Evolutionary conservation across 2,113 vertebrate genomes (phyloP).

Genomic region (Lontra canadensis): DNA sequence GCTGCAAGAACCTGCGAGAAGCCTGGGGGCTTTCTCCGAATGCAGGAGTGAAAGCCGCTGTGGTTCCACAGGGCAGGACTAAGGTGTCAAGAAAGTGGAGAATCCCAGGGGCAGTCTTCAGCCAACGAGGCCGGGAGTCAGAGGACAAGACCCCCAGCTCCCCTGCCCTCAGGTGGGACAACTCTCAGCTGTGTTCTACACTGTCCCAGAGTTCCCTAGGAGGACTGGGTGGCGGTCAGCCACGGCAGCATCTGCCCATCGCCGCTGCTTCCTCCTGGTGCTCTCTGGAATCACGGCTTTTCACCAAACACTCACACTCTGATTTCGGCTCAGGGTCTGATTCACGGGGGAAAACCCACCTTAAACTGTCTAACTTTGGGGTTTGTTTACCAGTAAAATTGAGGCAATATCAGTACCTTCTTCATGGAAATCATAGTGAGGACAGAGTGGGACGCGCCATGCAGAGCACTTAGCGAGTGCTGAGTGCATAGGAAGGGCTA

Average conservation of each 20-base stretch:
- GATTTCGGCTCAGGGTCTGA: not conserved
- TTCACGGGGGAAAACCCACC: not conserved
- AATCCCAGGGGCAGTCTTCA: not conserved
- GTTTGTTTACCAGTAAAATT: not conserved
- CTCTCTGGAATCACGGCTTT: not conserved
- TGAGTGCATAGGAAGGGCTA: not conserved
- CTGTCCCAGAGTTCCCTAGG: not conserved
- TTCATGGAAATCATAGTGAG: not conserved
- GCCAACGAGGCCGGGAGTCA: not conserved
- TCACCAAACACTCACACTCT: not conserved
- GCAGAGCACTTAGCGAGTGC: not conserved
- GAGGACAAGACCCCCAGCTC: not conserved
- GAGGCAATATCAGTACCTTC: not conserved
- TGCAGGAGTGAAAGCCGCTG: not conserved
- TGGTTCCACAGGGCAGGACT: not conserved
- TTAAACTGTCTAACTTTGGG: not conserved
- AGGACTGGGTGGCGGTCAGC: not conserved
- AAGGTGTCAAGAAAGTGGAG: not conserved
- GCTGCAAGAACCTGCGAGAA: conserved; percentile 20
- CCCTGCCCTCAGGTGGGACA: not conserved
- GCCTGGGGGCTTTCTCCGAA: not conserved
- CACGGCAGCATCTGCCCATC: not conserved
- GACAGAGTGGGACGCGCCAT: not conserved
- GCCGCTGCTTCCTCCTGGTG: not conserved
- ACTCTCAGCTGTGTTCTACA: not conserved